A percentile compares a stretch with the other conserved stretches of the same genome.
Evolutionary conservation across 2,113 vertebrate genomes (phyloP).

Genomic region (Osmerus mordax): DNA sequence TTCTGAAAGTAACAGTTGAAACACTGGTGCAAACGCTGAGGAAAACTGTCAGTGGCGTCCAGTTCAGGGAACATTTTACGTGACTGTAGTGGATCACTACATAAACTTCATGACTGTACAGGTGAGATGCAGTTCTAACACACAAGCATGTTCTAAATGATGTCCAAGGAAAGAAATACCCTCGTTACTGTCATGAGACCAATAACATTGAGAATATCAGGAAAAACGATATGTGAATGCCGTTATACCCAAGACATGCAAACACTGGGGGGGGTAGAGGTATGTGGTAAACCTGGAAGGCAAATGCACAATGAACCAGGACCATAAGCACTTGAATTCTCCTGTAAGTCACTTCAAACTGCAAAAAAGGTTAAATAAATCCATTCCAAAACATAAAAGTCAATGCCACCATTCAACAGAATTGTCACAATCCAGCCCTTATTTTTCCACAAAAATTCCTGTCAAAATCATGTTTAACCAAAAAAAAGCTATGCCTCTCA

Average conservation of each 20-base stretch:
- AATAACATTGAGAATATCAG: too few relatives aligned
- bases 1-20: constrained; percentile 18
- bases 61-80: constrained; percentile 8
- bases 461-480: constrained; percentile 10
- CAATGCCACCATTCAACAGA: constrained; percentile 35
- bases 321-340: constrained; percentile 21
- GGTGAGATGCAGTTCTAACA: background rate
- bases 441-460: constrained; percentile 26
- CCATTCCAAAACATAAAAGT: constrained; percentile 1
- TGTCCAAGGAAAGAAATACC: too few relatives aligned
- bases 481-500: constrained; percentile 13
- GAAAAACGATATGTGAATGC: background rate
- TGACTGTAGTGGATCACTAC: background rate
- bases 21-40: background rate
- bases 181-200: too few relatives aligned
- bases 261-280: background rate
- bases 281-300: background rate
- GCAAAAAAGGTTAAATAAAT: constrained; percentile 21
- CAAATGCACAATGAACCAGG: background rate
- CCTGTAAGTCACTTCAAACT: constrained; percentile 47
- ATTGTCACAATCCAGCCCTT: constrained; percentile 41
- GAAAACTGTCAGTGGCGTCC: background rate
- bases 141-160: background rate
- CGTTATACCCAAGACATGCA: background rate
- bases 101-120: background rate